Evolutionary conservation across 2,888 invertebrate genomes (phyloP), one percentile per base, ranked within the genome.

Genomic region (Nomada flava): DNA sequence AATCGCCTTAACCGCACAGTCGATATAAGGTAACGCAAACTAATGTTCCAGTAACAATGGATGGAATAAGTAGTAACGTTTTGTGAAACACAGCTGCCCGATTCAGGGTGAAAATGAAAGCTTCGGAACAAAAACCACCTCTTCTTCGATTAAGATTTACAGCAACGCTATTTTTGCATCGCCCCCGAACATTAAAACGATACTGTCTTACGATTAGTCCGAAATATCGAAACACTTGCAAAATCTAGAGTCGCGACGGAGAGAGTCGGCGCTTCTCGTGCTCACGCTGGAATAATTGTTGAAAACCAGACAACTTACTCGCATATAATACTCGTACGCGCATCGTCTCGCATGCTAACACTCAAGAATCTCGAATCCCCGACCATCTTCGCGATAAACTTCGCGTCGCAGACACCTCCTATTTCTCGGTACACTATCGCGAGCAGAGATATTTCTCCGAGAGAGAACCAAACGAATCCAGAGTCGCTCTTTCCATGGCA

Each of bases 101-200:
- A 3, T 15, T 13, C 26, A 10, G 2, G n/a, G 36, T 13, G 62
- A 50, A 47, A 67, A 68, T 23, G 63, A 23, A 79, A 57, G 76
- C 20, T 59, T 68, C 50, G 55, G 3, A 20, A 15, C 15, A 13
- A n/a, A 20, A n/a, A 44, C 15, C 13, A 26, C n/a, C n/a, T 29
- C 29, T 42, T 10, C 53, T 65, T 42, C 73, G 75, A 65, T 62
- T 20, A 36, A 65, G 13, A 60, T 74, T 74, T 60, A 42, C 75
- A 15, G 29, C 44, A 60, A 53, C 75, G 74, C 77, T 79, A 79
- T 76, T 79, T 76, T 76, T 79, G 68, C 76, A 76, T 63, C 68
- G 18, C 36, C 44, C 57, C 42, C 57, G 50, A 68, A 55, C 11
- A 57, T 63, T 57, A 57, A 29, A 13, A 47, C 23, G 52, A 52